Conservation (phyloP, 2,797 vertebrate species). For the Sebastes nivosus region DNA sequence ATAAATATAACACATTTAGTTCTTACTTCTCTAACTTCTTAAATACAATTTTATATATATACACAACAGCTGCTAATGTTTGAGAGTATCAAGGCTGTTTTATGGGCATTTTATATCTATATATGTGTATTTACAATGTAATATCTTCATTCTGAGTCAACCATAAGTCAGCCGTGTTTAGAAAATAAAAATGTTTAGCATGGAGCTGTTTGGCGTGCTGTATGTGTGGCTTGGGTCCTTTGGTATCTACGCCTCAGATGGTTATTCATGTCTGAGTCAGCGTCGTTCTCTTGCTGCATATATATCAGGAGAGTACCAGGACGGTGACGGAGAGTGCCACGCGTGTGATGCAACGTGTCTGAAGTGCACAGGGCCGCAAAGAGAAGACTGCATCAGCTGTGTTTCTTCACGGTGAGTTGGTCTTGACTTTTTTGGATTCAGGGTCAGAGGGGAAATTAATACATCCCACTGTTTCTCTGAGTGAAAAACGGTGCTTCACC, state of each 20-base stretch:
- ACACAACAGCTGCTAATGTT: not conserved
- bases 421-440: constrained; percentile 18
- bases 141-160: not conserved
- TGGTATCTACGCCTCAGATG: constrained; percentile 11
- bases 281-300: constrained; percentile 5
- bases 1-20: constrained; percentile 4
- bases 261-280: constrained; percentile 43
- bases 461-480: not conserved
- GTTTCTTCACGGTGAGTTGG: constrained; percentile 78
- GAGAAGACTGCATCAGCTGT: constrained; percentile 87
- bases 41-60: not conserved
- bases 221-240: not conserved
- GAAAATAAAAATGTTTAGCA: not conserved
- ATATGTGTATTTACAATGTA: not conserved
- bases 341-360: constrained; percentile 87
- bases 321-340: constrained; percentile 79
- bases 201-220: not conserved
- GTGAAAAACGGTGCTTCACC: not conserved
- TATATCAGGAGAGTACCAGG: constrained; percentile 86
- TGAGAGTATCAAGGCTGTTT: not conserved
- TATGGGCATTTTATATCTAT: not conserved
- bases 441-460: constrained; percentile 10
- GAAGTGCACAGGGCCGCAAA: constrained; percentile 86
- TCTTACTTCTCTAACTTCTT: not conserved
- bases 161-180: not conserved